phyloP scores from a whole-genome alignment of 1,140 invertebrate species.

The Drosophila neocordata region DNA sequence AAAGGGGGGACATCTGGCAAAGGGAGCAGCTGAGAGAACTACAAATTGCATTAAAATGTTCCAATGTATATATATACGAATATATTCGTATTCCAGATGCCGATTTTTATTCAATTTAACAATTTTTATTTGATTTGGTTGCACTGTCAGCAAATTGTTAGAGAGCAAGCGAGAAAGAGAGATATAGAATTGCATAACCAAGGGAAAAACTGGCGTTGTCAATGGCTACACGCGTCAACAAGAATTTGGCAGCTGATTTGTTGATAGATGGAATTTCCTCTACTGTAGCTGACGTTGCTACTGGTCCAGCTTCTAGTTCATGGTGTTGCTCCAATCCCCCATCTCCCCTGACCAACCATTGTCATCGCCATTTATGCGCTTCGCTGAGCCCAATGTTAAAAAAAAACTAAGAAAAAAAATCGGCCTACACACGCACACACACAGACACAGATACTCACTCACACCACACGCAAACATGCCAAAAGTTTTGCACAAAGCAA shows the following conservation, averaged over 20 bases:
- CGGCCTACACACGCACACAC: not conserved
- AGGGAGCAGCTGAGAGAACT: constrained; percentile 11
- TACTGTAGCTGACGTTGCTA: constrained; percentile 24
- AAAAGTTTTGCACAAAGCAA: constrained; percentile 72
- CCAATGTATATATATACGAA: constrained; percentile 60
- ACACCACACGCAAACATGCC: constrained; percentile 22
- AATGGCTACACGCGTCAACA: constrained; percentile 75
- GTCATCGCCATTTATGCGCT: constrained; percentile 77
- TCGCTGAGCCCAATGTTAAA: constrained; percentile 35
- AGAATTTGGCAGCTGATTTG: constrained; percentile 79
- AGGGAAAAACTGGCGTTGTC: constrained; percentile 51
- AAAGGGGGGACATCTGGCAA: not conserved
- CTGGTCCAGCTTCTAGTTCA: constrained; percentile 10
- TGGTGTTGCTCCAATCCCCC: not conserved
- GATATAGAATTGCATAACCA: constrained; percentile 4
- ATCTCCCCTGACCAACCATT: constrained; percentile 35
- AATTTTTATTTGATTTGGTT: constrained; percentile 76
- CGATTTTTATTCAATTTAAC: constrained; percentile 81
- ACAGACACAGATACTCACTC: not conserved
- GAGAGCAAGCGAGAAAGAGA: not conserved
- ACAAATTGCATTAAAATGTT: constrained; percentile 75
- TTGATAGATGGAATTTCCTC: constrained; percentile 71
- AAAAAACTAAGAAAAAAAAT: constrained; percentile 15
- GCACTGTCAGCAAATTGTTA: constrained; percentile 58
- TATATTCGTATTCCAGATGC: constrained; percentile 46